phyloP scores from a whole-genome alignment of 1,140 invertebrate genomes.

The Aphaenogaster rudis region DNA sequence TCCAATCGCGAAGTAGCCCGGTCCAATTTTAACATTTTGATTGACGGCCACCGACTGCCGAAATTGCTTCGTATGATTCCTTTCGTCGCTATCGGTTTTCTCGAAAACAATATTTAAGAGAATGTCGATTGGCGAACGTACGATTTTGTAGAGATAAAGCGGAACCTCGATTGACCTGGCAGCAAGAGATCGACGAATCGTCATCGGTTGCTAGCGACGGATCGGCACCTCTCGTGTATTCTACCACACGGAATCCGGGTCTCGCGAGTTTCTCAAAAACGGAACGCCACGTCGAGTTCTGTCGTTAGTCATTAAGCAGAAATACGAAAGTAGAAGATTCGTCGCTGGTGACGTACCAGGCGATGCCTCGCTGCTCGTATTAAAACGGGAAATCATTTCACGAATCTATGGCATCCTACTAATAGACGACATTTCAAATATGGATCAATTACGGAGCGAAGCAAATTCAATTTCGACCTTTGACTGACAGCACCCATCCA shows the following conservation, averaged over 20 bases:
- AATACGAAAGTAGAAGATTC: neutral
- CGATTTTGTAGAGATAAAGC: constrained; percentile 47
- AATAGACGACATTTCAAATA: constrained; percentile 74
- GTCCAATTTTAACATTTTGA: constrained; percentile 64
- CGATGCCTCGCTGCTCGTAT: constrained; percentile 23
- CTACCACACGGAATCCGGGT: neutral
- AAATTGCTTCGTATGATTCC: constrained; percentile 64
- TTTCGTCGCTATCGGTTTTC: constrained; percentile 63
- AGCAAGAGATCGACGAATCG: constrained; percentile 26
- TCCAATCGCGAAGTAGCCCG: constrained; percentile 59
- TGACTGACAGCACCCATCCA: constrained; percentile 77
- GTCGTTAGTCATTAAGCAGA: neutral
- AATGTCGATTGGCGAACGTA: constrained; percentile 48
- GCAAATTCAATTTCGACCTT: constrained; percentile 79
- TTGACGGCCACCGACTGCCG: constrained; percentile 48
- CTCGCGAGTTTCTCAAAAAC: constrained; percentile 21
- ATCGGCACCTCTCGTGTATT: neutral
- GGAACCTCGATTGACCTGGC: constrained; percentile 9
- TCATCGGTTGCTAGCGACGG: neutral
- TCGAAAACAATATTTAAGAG: constrained; percentile 61
- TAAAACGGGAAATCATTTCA: constrained; percentile 62
- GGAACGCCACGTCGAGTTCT: neutral
- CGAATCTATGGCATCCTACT: constrained; percentile 28
- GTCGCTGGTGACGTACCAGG: constrained; percentile 3
- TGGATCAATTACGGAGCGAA: constrained; percentile 72